Conservation (phyloP, 2,888 invertebrate genomes). For the Microctonus brassicae region DNA sequence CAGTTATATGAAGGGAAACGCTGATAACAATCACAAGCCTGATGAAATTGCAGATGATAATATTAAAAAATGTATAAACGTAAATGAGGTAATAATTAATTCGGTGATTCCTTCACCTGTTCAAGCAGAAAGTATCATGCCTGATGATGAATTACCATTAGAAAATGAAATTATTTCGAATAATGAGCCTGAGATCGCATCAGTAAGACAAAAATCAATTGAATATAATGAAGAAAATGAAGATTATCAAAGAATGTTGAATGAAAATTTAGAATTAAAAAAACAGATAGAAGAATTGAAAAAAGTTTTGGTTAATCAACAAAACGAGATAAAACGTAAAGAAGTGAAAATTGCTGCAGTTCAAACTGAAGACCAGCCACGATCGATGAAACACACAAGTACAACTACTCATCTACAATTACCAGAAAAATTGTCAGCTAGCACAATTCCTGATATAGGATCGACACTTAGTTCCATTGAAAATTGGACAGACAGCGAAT, state of each 20-base stretch:
- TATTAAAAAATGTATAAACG: background rate
- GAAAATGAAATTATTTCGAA: conserved; percentile 50
- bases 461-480: conserved; percentile 57
- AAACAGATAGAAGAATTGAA: conserved; percentile 40
- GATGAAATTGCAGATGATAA: conserved; percentile 33
- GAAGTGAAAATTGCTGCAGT: conserved; percentile 51
- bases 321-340: conserved; percentile 32
- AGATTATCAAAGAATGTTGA: conserved; percentile 55
- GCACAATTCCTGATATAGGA: conserved; percentile 42
- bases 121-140: background rate
- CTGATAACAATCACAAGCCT: conserved; percentile 11
- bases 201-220: conserved; percentile 48
- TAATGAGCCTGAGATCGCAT: conserved; percentile 44
- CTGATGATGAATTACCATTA: conserved; percentile 22
- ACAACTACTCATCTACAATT: conserved; percentile 23
- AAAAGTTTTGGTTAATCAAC: conserved; percentile 43
- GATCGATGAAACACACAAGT: conserved; percentile 23
- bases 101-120: background rate
- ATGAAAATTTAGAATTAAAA: conserved; percentile 57
- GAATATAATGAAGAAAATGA: conserved; percentile 53
- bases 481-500: conserved; percentile 62
- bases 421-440: conserved; percentile 47
- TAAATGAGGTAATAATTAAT: background rate
- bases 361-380: conserved; percentile 54
- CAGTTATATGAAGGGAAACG: conserved; percentile 58